Evolutionary conservation across 2,797 vertebrate species (phyloP).

Genomic region (Poliocrania exsul): DNA sequence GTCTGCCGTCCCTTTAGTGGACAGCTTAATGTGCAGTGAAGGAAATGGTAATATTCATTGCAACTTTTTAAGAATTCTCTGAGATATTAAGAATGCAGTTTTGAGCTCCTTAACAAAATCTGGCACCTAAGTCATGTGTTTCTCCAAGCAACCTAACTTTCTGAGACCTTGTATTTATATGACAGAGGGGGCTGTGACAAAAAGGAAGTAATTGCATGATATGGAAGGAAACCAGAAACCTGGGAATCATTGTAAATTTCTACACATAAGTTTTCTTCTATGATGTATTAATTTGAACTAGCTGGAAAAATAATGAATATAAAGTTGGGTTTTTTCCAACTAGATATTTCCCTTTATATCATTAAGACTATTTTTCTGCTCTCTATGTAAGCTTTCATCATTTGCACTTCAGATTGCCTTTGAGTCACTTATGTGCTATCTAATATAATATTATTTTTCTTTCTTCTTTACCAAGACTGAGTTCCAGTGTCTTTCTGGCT

Average conservation of each 20-base stretch:
- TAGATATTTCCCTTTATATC: neutral
- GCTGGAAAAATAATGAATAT: neutral
- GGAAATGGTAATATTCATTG: neutral
- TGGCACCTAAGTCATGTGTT: neutral
- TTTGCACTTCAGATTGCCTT: neutral
- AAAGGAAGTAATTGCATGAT: neutral
- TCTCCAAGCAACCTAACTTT: neutral
- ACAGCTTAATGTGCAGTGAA: neutral
- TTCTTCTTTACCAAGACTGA: neutral
- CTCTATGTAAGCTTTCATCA: neutral
- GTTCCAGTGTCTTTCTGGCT: neutral
- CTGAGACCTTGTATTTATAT: neutral
- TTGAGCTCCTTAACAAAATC: neutral
- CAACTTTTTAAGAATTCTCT: neutral
- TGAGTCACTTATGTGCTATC: neutral
- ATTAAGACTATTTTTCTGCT: neutral
- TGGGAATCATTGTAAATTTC: neutral
- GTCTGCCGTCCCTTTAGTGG: neutral
- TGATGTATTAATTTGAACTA: neutral
- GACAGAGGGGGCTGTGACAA: neutral
- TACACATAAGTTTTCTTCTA: neutral
- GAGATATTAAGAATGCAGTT: neutral
- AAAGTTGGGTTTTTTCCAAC: neutral
- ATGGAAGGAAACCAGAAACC: neutral
- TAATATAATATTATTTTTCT: neutral